Evolutionary conservation across 2,113 vertebrate species (phyloP).

Genomic region (Python bivittatus): DNA sequence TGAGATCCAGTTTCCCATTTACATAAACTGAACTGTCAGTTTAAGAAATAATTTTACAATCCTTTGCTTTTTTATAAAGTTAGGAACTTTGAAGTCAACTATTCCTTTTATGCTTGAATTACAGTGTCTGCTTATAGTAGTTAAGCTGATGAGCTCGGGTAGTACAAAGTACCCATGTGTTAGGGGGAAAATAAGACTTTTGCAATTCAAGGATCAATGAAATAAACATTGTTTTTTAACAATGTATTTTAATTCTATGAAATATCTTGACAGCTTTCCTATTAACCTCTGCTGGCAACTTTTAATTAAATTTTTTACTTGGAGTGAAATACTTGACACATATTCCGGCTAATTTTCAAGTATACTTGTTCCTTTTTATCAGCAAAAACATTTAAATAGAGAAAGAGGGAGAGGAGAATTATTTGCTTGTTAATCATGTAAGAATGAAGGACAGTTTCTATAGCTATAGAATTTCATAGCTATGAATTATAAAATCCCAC

Average conservation of each 20-base stretch:
- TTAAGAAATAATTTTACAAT: background rate
- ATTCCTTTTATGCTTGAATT: constrained; percentile 10
- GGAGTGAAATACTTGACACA: constrained; percentile 39
- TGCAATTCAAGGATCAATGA: constrained; percentile 18
- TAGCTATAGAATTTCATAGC: background rate
- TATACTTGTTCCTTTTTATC: constrained; percentile 27
- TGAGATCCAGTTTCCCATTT: background rate
- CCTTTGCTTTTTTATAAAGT: background rate
- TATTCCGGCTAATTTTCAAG: constrained; percentile 34
- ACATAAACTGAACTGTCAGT: background rate
- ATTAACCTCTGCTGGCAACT: constrained; percentile 38
- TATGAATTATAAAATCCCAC: background rate
- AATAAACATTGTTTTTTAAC: constrained; percentile 22
- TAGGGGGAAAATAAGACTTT: background rate
- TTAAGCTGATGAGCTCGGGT: constrained; percentile 14
- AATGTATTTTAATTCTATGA: constrained; percentile 13
- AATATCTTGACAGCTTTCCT: constrained; percentile 29
- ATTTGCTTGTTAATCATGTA: background rate
- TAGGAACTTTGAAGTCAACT: background rate
- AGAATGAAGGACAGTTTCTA: background rate
- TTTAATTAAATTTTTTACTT: constrained; percentile 39
- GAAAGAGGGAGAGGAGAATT: background rate
- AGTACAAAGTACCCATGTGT: constrained; percentile 7
- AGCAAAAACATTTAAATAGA: constrained; percentile 11
- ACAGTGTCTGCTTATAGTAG: background rate